A percentile compares a stretch with the other conserved stretches of the same genome.
These are phyloP conservation scores for Carabus problematicus DNA, from an alignment of 2,888 invertebrate species.

Conservation along the genomic window DNA sequence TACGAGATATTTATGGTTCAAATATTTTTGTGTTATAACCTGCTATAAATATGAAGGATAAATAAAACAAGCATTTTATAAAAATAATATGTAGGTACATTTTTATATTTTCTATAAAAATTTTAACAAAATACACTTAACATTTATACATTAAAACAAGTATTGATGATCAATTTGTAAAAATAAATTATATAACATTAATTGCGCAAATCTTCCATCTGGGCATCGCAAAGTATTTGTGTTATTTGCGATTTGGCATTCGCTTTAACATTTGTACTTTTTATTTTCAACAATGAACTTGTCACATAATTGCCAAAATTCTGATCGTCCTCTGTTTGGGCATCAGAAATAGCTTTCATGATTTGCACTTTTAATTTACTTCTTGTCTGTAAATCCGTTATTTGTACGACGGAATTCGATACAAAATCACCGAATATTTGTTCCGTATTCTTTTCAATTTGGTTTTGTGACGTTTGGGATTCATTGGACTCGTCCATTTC, in stretches of 20 bases:
- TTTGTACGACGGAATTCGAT: neutral
- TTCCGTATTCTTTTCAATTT: too few relatives aligned
- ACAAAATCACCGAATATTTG: neutral
- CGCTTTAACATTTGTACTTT: neutral
- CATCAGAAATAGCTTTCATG: neutral
- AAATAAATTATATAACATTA: too few relatives aligned
- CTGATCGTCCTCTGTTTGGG: neutral
- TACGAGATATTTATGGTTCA: too few relatives aligned
- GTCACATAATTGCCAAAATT: neutral
- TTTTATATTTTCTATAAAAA: neutral
- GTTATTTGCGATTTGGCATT: neutral
- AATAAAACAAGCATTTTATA: neutral
- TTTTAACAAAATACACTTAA: too few relatives aligned
- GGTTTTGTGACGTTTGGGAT: too few relatives aligned
- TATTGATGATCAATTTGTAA: too few relatives aligned
- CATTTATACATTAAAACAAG: neutral
- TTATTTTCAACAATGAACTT: neutral
- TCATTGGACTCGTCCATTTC: too few relatives aligned
- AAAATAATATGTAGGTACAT: neutral
- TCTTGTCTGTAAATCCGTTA: neutral
- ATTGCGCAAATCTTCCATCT: neutral
- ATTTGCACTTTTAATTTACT: neutral
- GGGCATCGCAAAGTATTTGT: neutral
- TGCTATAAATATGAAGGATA: neutral
- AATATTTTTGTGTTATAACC: too few relatives aligned